phyloP scores from a whole-genome alignment of 2,888 invertebrate species.

The Ichneumon xanthorius region DNA sequence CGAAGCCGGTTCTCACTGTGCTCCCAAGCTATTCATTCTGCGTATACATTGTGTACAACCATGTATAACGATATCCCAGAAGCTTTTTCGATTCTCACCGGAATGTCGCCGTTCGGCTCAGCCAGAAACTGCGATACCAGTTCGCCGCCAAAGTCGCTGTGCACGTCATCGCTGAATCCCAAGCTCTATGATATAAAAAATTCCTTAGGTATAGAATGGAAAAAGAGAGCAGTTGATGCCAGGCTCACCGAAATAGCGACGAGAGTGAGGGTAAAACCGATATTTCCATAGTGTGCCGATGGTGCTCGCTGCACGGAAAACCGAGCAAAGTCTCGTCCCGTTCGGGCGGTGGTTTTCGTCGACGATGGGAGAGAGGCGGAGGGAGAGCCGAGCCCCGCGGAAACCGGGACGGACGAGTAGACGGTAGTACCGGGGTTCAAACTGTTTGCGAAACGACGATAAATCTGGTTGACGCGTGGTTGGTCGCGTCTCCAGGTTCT shows the following conservation, averaged over 20 bases:
- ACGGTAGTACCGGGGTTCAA: constrained; percentile 44
- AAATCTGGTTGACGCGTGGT: constrained; percentile 61
- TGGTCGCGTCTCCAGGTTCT: constrained; percentile 61
- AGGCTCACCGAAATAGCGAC: not conserved
- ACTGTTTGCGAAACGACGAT: constrained; percentile 62
- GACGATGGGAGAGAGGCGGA: constrained; percentile 22
- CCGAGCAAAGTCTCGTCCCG: constrained; percentile 18
- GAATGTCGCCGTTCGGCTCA: not conserved
- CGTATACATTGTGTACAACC: too few relatives aligned
- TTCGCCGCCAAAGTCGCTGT: not conserved
- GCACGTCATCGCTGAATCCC: not conserved
- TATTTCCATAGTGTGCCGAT: constrained; percentile 9
- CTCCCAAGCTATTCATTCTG: not conserved
- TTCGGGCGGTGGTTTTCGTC: constrained; percentile 12
- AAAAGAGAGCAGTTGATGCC: constrained; percentile 11
- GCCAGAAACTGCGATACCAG: not conserved
- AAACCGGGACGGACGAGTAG: constrained; percentile 1
- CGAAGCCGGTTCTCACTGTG: not conserved
- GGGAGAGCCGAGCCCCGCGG: constrained; percentile 6
- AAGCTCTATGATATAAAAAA: not conserved
- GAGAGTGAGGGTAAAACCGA: constrained; percentile 1
- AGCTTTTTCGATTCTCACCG: constrained; percentile 1
- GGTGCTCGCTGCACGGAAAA: constrained; percentile 27
- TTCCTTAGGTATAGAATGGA: not conserved
- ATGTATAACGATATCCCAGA: not conserved